Evolutionary conservation across 2,797 vertebrate genomes (phyloP).

Genomic region (Hoplostethus mediterraneus): DNA sequence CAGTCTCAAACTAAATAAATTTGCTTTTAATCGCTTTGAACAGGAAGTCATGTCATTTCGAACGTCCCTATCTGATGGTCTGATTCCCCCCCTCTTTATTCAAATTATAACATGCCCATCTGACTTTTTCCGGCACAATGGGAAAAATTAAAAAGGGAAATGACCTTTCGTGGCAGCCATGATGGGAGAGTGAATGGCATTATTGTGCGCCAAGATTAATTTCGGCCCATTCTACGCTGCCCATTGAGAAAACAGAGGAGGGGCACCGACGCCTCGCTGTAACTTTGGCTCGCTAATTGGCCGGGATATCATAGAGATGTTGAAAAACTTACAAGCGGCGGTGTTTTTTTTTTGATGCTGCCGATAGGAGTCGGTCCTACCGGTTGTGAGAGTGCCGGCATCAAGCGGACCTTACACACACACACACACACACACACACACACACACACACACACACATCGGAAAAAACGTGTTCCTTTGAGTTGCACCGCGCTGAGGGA

Average conservation of each 20-base stretch:
- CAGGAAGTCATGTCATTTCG: constrained; percentile 88
- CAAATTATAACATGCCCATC: constrained; percentile 90
- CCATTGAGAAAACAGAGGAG: constrained; percentile 79
- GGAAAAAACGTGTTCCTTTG: constrained; percentile 28
- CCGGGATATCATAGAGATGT: constrained; percentile 62
- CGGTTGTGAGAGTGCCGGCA: too few relatives aligned
- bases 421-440: not conserved
- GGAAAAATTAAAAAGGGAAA: constrained; percentile 88
- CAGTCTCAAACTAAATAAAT: constrained; percentile 88
- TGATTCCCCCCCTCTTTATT: constrained; percentile 87
- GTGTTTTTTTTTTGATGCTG: not conserved
- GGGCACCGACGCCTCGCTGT: constrained; percentile 62
- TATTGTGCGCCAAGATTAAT: constrained; percentile 86
- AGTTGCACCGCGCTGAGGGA: constrained; percentile 34
- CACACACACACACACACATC: not conserved
- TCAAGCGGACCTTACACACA: not conserved
- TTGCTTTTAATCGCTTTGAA: constrained; percentile 88
- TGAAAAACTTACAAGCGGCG: constrained; percentile 18
- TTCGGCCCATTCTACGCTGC: constrained; percentile 78
- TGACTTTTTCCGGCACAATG: constrained; percentile 87
- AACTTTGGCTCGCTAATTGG: constrained; percentile 69
- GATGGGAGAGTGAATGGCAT: constrained; percentile 86
- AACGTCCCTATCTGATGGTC: constrained; percentile 87
- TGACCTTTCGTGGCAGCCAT: constrained; percentile 85
- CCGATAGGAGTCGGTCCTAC: not conserved